Evolutionary conservation across 2,888 invertebrate species (phyloP), one percentile per base, ranked within the genome.

Genomic region (Cetonia aurata): DNA sequence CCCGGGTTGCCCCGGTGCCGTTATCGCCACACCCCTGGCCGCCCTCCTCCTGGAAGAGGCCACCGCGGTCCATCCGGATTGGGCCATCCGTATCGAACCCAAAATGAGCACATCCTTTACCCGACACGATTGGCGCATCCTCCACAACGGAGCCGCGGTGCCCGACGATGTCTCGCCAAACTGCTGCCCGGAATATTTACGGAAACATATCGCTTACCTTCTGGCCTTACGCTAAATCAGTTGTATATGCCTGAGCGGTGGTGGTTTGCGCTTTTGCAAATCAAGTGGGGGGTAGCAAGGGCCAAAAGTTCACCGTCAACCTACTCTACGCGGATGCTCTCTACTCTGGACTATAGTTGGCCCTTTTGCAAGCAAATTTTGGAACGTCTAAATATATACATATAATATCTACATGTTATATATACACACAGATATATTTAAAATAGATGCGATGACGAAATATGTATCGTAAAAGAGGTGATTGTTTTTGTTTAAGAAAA

Each of bases 161-260:
- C 75, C 74, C 75, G 74, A 74, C 73, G 75, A 76, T 75, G 76
- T 76, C 74, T 73, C 70, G 74, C 73, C 73, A 72, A 71, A 66
- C 67, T 71, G 73, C 70, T 65, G 71, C 73, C 74, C 75, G 69
- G 74, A 73, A 76, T 74, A 81, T 82, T 82, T 82, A 82, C 82
- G 82, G 80, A 82, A 82, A 83, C 82, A 81, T 67, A 77, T 79
- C 78, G 81, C 80, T 81, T 79, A 82, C 80, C 80, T 81, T 74
- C 76, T 75, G 72, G 75, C 75, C 74, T 73, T 71, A 68, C 69
- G 73, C 70, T 71, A 75, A 71, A 76, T 76, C 73, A 75, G 75
- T 74, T 69, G 72, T 70, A 73, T 56, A 53, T 69, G 53, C 52
- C 55, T 69, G 67, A 67, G 59, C 73, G 73, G 70, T 65, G 74